A percentile compares a stretch with the other conserved stretches of the same genome.
Conservation (phyloP, 2,113 vertebrate genomes). For the Holacanthus passer region DNA sequence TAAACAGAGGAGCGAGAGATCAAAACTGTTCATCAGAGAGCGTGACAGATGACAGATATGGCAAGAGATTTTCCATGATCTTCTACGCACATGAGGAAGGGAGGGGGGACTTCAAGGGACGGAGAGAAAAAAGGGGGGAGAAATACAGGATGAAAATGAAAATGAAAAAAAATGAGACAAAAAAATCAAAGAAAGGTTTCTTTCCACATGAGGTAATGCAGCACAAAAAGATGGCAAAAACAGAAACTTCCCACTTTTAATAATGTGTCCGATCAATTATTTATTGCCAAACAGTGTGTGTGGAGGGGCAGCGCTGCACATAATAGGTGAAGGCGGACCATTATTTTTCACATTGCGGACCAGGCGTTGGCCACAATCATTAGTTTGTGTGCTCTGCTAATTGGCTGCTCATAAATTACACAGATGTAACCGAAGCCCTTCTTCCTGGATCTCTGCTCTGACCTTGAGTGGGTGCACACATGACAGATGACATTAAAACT, state of each 20-base stretch:
- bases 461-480: constrained; percentile 35
- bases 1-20: constrained; percentile 84
- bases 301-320: constrained; percentile 24
- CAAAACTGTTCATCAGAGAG: constrained; percentile 82
- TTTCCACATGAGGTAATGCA: constrained; percentile 50
- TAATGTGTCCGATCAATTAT: constrained; percentile 75
- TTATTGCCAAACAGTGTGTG: constrained; percentile 65
- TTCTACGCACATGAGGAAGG: constrained; percentile 47
- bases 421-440: constrained; percentile 47
- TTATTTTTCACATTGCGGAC: constrained; percentile 59
- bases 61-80: constrained; percentile 81
- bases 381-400: constrained; percentile 73
- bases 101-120: constrained; percentile 42
- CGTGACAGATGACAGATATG: constrained; percentile 85
- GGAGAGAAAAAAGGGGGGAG: constrained; percentile 22
- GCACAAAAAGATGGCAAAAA: constrained; percentile 8
- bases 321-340: constrained; percentile 55
- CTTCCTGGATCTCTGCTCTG: constrained; percentile 19
- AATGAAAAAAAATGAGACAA: constrained; percentile 14
- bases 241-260: constrained; percentile 22
- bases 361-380: constrained; percentile 67
- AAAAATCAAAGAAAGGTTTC: constrained; percentile 58
- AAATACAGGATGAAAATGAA: constrained; percentile 26
- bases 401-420: constrained; percentile 75
- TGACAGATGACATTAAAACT: constrained; percentile 43